Evolutionary conservation across 2,113 vertebrate species (phyloP).

Genomic region (Mionectes macconnelli): DNA sequence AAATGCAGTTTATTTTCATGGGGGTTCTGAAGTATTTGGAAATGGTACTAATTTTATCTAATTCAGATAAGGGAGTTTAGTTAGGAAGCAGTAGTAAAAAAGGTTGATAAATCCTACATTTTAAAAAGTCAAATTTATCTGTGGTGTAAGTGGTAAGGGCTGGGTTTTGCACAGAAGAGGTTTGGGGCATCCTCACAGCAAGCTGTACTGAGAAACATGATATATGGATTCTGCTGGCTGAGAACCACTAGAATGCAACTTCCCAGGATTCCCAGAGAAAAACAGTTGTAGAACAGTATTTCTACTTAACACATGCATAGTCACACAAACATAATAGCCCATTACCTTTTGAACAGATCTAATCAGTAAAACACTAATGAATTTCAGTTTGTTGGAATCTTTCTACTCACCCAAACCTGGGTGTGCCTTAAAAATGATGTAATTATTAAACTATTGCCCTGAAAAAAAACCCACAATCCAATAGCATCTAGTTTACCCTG

Average conservation of each 20-base stretch:
- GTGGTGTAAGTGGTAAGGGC: neutral
- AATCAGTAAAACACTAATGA: neutral
- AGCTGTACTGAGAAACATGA: neutral
- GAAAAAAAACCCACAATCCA: neutral
- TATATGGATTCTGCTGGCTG: neutral
- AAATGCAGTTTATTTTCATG: neutral
- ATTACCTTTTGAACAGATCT: neutral
- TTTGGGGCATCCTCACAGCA: neutral
- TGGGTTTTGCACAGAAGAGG: neutral
- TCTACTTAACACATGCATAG: neutral
- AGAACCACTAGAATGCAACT: neutral
- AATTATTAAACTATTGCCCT: neutral
- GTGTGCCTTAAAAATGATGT: neutral
- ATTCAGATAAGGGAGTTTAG: neutral
- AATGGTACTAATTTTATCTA: neutral
- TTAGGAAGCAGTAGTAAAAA: neutral
- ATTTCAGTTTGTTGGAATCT: neutral
- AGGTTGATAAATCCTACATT: neutral
- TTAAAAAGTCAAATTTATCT: neutral
- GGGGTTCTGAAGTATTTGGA: neutral
- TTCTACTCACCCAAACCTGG: neutral
- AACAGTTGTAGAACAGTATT: neutral
- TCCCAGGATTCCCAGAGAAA: neutral
- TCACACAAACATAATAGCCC: neutral
- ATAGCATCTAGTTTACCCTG: neutral